phyloP scores from a whole-genome alignment of 2,888 invertebrate species.

The Atethmia centrago region DNA sequence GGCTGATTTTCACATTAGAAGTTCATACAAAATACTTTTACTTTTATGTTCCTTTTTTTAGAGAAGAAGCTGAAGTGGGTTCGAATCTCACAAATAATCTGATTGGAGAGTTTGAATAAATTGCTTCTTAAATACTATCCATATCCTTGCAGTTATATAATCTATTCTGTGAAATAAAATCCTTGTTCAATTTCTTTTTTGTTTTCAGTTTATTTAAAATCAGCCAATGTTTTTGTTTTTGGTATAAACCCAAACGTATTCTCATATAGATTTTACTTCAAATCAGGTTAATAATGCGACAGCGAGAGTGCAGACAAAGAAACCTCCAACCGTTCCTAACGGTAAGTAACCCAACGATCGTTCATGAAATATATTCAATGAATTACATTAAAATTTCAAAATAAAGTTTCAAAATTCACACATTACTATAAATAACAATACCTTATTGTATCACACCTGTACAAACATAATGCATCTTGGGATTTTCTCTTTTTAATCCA shows the following conservation, averaged over 20 bases:
- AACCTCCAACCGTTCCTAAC: conserved; percentile 97
- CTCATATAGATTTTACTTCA: conserved; percentile 82
- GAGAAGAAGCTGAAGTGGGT: conserved; percentile 62
- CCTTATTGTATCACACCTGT: conserved; percentile 64
- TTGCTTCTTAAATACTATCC: conserved; percentile 6
- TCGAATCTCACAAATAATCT: conserved; percentile 68
- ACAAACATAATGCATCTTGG: conserved; percentile 84
- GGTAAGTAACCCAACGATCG: conserved; percentile 91
- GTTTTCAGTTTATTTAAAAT: conserved; percentile 66
- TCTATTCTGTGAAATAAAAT: conserved; percentile 3
- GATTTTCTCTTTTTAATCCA: conserved; percentile 87
- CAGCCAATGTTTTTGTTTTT: conserved; percentile 69
- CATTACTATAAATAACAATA: conserved; percentile 51
- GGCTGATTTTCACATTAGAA: conserved; percentile 67
- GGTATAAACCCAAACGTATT: conserved; percentile 65
- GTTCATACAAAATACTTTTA: neutral
- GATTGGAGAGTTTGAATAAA: neutral
- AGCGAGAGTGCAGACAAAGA: conserved; percentile 99
- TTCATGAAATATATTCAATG: conserved; percentile 50
- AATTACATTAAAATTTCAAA: conserved; percentile 28
- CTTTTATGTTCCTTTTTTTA: conserved; percentile 5
- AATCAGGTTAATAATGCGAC: conserved; percentile 99
- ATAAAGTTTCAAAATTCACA: conserved; percentile 45
- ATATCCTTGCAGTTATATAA: conserved; percentile 23
- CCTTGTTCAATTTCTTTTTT: neutral